Evolutionary conservation across 2,888 invertebrate genomes (phyloP), one percentile per base, ranked within the genome.

Genomic region (Conus canariensis): DNA sequence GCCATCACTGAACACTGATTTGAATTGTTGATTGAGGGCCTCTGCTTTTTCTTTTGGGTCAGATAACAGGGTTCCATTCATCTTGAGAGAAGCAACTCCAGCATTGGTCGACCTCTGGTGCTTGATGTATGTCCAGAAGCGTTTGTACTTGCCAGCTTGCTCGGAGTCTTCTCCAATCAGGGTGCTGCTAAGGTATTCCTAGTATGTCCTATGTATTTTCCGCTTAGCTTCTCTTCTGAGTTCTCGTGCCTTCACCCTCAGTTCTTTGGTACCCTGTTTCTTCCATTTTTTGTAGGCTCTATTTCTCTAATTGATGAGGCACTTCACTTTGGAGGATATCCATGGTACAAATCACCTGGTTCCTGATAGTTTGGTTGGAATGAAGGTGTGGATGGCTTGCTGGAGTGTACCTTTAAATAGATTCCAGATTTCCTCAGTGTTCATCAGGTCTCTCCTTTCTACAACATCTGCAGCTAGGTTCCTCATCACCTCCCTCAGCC

Each of bases 1-100:
- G 10, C 87, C 70, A 5, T 87, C 70, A n/a, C 70, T 58, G 74
- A 70, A 87, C 19, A 45, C 87, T 3, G 87, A 87, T 56, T 87
- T 74, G 70, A 87, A 87, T 56, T 74, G 87, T 5, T 16, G 10
- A 56, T 87, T 87, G 56, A 3, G 70, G 0, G 25, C 87, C 45
- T 87, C 86, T 45, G 86, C 86, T 45, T 86, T 60, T 60, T 30
- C 67, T 30, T 12, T 86, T 12, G 64, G 86, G 22, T 67, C 87
- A 7, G 45, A 12, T 19, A 56, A 0, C 45, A 87, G 87, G 6
- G 3, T 10, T 12, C 74, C 56, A 45, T 87, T 74, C 12, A 56
- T 56, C 70, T 45, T 45, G 45, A 45, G 58, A 4, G 70, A 70
- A 25, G 82, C 56, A 19, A 83, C 82, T 12, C 56, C 56, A 14